Evolutionary conservation across 2,888 invertebrate species (phyloP).

Genomic region (Oxystoma pomonae): DNA sequence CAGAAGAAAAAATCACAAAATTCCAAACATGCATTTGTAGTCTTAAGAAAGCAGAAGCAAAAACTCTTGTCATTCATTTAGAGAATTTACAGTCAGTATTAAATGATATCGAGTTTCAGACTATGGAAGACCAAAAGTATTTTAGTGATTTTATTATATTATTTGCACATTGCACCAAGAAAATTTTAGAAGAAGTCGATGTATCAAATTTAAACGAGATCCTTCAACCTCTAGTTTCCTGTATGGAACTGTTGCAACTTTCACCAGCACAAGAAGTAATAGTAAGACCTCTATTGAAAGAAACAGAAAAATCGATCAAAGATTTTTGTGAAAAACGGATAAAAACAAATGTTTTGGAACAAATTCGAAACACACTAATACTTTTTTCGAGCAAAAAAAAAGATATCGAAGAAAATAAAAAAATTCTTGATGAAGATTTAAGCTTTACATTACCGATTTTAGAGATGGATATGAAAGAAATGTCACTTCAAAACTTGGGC

Average conservation of each 20-base stretch:
- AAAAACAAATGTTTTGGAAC: constrained; percentile 4
- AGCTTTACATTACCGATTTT: constrained; percentile 22
- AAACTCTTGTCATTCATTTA: neutral
- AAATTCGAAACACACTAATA: neutral
- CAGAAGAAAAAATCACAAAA: neutral
- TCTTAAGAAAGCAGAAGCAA: neutral
- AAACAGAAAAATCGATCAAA: constrained; percentile 2
- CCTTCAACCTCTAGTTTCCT: neutral
- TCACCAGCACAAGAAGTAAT: neutral
- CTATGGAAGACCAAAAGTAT: neutral
- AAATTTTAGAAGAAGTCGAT: neutral
- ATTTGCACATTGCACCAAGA: neutral
- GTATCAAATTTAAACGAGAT: neutral
- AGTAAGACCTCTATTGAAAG: neutral
- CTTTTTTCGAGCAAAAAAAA: constrained; percentile 14
- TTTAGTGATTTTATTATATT: neutral
- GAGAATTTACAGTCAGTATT: neutral
- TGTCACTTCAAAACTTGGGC: constrained; percentile 7
- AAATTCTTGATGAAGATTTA: constrained; percentile 22
- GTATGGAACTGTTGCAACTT: neutral
- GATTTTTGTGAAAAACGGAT: constrained; percentile 4
- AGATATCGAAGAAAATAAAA: constrained; percentile 18
- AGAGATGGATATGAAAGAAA: constrained; percentile 21
- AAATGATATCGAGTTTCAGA: neutral
- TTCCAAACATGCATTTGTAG: neutral